Evolutionary conservation across 2,888 invertebrate species (phyloP).

Genomic region (Harpagoxenus sublaevis): DNA sequence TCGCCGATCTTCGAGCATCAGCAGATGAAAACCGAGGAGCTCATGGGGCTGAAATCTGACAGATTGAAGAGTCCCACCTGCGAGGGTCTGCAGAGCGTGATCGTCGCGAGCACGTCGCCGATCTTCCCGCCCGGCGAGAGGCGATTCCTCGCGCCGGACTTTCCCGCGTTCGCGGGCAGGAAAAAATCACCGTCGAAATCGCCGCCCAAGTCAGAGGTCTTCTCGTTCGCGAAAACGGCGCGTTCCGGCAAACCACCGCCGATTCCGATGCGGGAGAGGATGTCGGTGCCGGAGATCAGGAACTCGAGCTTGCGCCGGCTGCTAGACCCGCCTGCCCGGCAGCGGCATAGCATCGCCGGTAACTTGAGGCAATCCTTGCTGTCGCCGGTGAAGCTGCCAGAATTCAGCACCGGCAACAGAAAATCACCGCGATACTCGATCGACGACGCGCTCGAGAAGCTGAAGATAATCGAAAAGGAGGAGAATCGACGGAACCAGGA

Average conservation of each 20-base stretch:
- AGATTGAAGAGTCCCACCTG: slow-evolving; percentile 65
- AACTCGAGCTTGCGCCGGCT: slow-evolving; percentile 82
- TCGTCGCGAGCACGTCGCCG: slow-evolving; percentile 81
- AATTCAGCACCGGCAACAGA: slow-evolving; percentile 51
- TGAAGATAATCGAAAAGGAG: slow-evolving; percentile 68
- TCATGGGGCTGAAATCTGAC: background rate
- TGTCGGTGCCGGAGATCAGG: slow-evolving; percentile 84
- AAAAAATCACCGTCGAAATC: slow-evolving; percentile 15
- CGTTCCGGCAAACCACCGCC: slow-evolving; percentile 52
- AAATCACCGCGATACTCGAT: slow-evolving; percentile 67
- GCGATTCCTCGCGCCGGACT: slow-evolving; percentile 68
- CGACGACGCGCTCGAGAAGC: slow-evolving; percentile 71
- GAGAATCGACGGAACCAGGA: slow-evolving; percentile 65
- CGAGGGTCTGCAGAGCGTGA: slow-evolving; percentile 79
- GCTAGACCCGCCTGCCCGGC: slow-evolving; percentile 81
- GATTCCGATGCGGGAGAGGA: slow-evolving; percentile 77
- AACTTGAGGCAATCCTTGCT: slow-evolving; percentile 76
- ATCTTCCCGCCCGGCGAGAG: slow-evolving; percentile 78
- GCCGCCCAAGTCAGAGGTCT: slow-evolving; percentile 16
- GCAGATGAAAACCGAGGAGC: slow-evolving; percentile 66
- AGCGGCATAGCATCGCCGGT: slow-evolving; percentile 83
- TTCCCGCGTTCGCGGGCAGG: slow-evolving; percentile 14
- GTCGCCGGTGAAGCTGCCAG: slow-evolving; percentile 66
- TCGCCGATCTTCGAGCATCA: slow-evolving; percentile 82
- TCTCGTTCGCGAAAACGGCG: background rate